These are phyloP conservation scores for Paradoxurus hermaphroditus DNA, from an alignment of 2,113 vertebrate genomes.

Conservation along the genomic window DNA sequence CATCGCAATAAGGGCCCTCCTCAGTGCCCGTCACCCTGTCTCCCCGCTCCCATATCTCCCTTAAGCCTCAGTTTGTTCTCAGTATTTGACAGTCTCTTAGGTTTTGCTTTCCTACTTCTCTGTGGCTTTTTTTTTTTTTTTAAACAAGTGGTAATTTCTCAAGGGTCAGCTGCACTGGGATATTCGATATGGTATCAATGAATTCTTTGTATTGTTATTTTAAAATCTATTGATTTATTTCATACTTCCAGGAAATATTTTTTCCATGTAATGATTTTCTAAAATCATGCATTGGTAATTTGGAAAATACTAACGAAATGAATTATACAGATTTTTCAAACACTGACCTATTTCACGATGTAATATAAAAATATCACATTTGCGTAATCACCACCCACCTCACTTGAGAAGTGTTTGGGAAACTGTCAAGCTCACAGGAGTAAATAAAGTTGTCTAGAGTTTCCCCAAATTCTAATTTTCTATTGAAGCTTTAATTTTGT, in stretches of 20 bases:
- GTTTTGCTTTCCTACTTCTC: too few relatives aligned
- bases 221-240: background rate
- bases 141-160: background rate
- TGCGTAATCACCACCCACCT: background rate
- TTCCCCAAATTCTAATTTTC: constrained; percentile 25
- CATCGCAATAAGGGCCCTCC: too few relatives aligned
- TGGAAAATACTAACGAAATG: background rate
- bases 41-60: too few relatives aligned
- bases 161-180: background rate
- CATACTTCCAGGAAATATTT: background rate
- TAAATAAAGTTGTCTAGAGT: background rate
- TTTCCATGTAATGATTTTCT: background rate
- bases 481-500: background rate
- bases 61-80: too few relatives aligned
- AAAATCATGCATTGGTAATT: background rate
- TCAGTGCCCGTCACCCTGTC: too few relatives aligned
- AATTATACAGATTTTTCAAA: background rate
- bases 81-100: too few relatives aligned
- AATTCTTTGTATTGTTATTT: background rate
- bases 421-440: background rate
- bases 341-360: background rate
- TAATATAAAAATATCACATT: background rate
- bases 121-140: too few relatives aligned
- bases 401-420: background rate
- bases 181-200: background rate